A percentile compares a stretch with the other conserved stretches of the same genome.
phyloP scores from a whole-genome alignment of 53 echinoderm and acorn worm genomes.

The Actinopyga echinites region DNA sequence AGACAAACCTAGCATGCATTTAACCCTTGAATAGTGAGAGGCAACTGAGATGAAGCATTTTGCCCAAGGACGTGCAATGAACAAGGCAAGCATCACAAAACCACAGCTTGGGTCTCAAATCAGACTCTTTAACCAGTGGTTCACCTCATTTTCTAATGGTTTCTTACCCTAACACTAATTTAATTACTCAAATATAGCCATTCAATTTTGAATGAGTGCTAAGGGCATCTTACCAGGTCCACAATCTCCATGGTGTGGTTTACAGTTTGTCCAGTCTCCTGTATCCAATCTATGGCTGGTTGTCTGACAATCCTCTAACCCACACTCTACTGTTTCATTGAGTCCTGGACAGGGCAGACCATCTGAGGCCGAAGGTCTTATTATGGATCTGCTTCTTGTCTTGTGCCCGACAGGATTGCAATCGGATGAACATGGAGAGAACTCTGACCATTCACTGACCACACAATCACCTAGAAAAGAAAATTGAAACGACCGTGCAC shows the following conservation, averaged over 20 bases:
- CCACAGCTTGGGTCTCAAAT: no score
- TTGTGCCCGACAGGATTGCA: constrained; percentile 66
- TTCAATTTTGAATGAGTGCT: background rate
- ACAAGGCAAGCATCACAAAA: no score
- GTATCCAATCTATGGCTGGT: constrained; percentile 52
- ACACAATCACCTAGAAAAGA: constrained; percentile 88
- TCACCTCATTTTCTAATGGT: no score
- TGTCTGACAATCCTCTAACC: constrained; percentile 50
- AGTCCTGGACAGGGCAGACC: constrained; percentile 71
- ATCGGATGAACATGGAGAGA: constrained; percentile 61
- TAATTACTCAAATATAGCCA: no score
- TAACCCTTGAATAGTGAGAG: no score
- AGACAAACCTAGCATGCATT: no score
- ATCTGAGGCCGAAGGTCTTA: constrained; percentile 57
- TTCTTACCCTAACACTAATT: no score
- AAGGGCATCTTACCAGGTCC: constrained; percentile 67
- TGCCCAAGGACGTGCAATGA: no score
- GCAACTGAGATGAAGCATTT: no score
- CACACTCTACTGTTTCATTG: constrained; percentile 59
- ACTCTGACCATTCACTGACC: constrained; percentile 75
- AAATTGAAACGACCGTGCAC: no score
- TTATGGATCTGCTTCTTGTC: constrained; percentile 69
- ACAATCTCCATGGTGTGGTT: constrained; percentile 76
- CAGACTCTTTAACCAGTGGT: no score
- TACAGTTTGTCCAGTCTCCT: constrained; percentile 80